A percentile compares a stretch with the other conserved stretches of the same genome.
phyloP scores from a whole-genome alignment of 2,888 invertebrate genomes.

The Cremastinae sp. region DNA sequence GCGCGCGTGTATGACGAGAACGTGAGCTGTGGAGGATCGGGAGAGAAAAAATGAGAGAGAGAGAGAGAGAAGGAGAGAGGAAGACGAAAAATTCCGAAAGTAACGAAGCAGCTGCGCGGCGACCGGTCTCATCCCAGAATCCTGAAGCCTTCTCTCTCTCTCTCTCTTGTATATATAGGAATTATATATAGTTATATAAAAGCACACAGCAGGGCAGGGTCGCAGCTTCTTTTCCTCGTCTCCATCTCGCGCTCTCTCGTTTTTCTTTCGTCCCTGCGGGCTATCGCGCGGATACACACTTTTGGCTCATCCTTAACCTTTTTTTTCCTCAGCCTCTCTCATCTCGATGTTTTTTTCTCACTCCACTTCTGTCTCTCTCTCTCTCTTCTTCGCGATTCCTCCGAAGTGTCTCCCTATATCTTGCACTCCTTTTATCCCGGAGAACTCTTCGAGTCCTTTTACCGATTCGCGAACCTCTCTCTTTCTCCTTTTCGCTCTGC shows the following conservation, averaged over 20 bases:
- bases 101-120: slow-evolving; percentile 75
- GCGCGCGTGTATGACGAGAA: background rate
- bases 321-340: slow-evolving; percentile 50
- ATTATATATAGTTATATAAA: slow-evolving; percentile 19
- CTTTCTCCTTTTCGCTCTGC: slow-evolving; percentile 54
- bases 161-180: slow-evolving; percentile 18
- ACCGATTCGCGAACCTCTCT: slow-evolving; percentile 46
- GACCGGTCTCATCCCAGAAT: slow-evolving; percentile 59
- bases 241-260: slow-evolving; percentile 53
- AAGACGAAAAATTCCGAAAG: slow-evolving; percentile 73
- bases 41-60: slow-evolving; percentile 23
- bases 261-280: slow-evolving; percentile 46
- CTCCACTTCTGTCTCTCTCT: slow-evolving; percentile 23
- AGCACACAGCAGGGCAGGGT: slow-evolving; percentile 6
- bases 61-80: slow-evolving; percentile 22
- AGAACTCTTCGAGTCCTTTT: slow-evolving; percentile 34
- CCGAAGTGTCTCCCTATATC: slow-evolving; percentile 24
- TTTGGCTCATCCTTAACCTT: slow-evolving; percentile 51
- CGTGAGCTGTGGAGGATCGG: slow-evolving; percentile 38
- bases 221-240: slow-evolving; percentile 42
- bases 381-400: slow-evolving; percentile 23
- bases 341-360: slow-evolving; percentile 47
- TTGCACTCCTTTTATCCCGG: slow-evolving; percentile 30
- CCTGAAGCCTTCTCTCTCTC: slow-evolving; percentile 29
- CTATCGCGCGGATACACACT: slow-evolving; percentile 56